Base-by-base conservation (phyloP, 2,888 invertebrate genomes). In the Agrochola litura region DNA sequence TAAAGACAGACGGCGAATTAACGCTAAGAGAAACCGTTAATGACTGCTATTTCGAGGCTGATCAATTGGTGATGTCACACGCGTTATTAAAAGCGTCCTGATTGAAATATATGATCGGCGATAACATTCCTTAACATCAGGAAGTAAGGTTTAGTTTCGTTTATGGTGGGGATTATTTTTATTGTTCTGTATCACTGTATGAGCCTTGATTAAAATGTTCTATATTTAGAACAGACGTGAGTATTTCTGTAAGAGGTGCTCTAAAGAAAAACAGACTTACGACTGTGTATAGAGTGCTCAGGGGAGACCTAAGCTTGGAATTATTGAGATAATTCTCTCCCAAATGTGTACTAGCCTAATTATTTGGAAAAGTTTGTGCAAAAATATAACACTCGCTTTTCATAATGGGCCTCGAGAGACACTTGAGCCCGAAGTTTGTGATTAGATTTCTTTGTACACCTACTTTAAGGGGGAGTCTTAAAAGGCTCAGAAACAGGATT, bases 11-110 rank as follows among this genome's bases (percentile, higher is more conserved):
- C 81, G 73, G 66, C 65, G 22, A 66, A 63, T 73, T 41, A 80
- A 73, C 81, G 72, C 54, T 74, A 78, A 82, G 70, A 81, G 79
- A 82, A 87, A 82, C 73, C 76, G 82, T 77, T 84, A 83, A 89
- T 82, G 69, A 81, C 73, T 81, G 70, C 82, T 85, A 79, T 86
- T 84, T 82, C 67, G 54, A 87, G 84, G 85, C 75, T 73, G 73
- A 85, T 79, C 83, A 81, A 83, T 80, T 77, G 85, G 61, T 89
- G 89, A 91, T 90, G 82, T 91, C 91, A 90, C 80, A 78, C 77
- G n/a, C 76, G 67, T 81, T 81, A 86, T 88, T 86, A 80, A 82
- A 84, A 81, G 83, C 75, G 79, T 66, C 76, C 83, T 85, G 85
- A 89, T 87, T 89, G 84, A 81, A 77, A 69, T 58, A 43, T 71